A percentile compares a stretch with the other conserved stretches of the same genome.
These are phyloP conservation scores for Psittacula cyanocephala DNA, from an alignment of 2,113 vertebrate genomes.

Conservation along the genomic window DNA sequence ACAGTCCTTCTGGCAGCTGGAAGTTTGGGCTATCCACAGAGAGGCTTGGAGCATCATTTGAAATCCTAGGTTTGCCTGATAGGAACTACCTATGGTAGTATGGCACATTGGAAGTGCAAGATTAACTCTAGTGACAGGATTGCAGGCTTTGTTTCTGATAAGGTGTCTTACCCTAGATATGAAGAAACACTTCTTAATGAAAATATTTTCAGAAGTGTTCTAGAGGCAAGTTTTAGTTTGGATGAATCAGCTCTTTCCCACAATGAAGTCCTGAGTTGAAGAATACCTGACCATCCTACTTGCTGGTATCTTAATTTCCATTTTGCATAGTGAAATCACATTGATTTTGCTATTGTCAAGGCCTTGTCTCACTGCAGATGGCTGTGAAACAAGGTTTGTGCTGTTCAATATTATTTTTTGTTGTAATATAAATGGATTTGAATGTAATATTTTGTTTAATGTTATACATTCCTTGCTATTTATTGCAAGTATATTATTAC, in stretches of 20 bases:
- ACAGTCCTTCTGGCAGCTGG: neutral
- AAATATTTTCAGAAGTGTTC: neutral
- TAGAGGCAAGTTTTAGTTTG: neutral
- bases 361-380: neutral
- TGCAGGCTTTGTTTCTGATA: neutral
- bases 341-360: neutral
- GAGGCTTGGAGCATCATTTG: neutral
- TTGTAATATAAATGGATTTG: neutral
- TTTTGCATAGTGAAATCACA: neutral
- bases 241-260: neutral
- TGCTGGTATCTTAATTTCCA: neutral
- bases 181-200: neutral
- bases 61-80: neutral
- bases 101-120: neutral
- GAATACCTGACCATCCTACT: neutral
- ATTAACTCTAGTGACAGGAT: rapidly evolving
- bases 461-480: neutral
- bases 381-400: neutral
- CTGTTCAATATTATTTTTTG: neutral
- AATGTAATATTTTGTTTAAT: neutral
- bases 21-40: neutral
- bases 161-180: neutral
- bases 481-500: neutral
- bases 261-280: neutral
- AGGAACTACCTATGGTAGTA: neutral